A percentile compares a stretch with the other conserved stretches of the same genome.
phyloP scores from a whole-genome alignment of 2,888 invertebrate genomes.

The Eupithecia insigniata region DNA sequence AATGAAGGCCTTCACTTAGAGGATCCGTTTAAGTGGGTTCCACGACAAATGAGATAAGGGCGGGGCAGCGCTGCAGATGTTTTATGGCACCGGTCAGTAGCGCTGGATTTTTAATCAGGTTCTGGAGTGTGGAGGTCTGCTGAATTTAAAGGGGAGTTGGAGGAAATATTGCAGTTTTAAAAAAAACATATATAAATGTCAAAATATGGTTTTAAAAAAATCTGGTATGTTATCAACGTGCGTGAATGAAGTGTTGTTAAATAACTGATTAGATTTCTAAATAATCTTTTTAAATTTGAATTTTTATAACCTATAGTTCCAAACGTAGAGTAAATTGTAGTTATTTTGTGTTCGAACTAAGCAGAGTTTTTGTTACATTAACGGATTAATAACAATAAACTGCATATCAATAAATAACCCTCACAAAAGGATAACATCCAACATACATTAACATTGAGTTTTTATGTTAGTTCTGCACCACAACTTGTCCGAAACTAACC shows the following conservation, averaged over 20 bases:
- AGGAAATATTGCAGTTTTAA: not conserved
- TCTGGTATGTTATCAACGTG: too few species aligned
- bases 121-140: constrained; percentile 34
- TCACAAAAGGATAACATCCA: not conserved
- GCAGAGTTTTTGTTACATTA: not conserved
- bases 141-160: not conserved
- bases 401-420: not conserved
- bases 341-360: not conserved
- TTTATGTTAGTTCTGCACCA: not conserved
- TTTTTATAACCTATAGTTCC: not conserved
- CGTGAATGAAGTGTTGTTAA: too few species aligned
- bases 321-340: not conserved
- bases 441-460: not conserved
- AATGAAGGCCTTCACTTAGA: constrained; percentile 49
- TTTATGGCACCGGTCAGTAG: constrained; percentile 57
- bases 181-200: too few species aligned
- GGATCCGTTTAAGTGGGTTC: constrained; percentile 56
- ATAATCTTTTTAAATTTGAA: not conserved
- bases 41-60: constrained; percentile 67
- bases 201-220: too few species aligned
- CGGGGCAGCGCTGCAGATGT: constrained; percentile 64
- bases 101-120: constrained; percentile 47
- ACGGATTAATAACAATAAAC: not conserved
- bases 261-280: not conserved
- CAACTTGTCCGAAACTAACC: not conserved